These are phyloP conservation scores for Trissolcus brochymenae DNA, from an alignment of 2,888 invertebrate species.

Conservation along the genomic window DNA sequence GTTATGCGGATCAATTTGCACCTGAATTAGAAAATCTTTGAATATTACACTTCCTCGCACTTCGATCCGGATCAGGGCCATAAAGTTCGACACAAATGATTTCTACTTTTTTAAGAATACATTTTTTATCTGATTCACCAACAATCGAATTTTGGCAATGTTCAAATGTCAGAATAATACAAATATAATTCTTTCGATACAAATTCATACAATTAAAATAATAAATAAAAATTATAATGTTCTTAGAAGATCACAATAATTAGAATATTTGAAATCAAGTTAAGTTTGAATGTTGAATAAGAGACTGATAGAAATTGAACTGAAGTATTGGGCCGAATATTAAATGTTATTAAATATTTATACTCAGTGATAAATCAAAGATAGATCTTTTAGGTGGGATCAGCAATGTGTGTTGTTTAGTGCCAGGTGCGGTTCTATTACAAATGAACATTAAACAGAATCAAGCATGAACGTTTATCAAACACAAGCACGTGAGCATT, in stretches of 20 bases:
- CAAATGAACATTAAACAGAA: slow-evolving; percentile 47
- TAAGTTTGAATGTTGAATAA: no score
- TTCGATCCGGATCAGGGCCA: slow-evolving; percentile 41
- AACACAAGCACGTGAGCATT: slow-evolving; percentile 33
- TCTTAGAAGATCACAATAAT: no score
- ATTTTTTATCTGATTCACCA: no score
- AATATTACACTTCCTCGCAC: slow-evolving; percentile 18
- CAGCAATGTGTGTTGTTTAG: slow-evolving; percentile 46
- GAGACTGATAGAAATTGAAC: not conserved
- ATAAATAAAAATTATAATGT: no score
- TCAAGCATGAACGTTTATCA: slow-evolving; percentile 40
- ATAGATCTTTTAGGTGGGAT: slow-evolving; percentile 34
- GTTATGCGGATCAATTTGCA: slow-evolving; percentile 56
- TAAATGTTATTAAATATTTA: not conserved
- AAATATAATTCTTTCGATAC: no score
- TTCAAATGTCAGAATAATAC: no score
- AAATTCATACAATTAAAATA: no score
- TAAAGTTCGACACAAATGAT: slow-evolving; percentile 9
- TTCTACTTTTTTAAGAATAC: no score
- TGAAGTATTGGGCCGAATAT: slow-evolving; percentile 1
- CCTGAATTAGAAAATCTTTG: slow-evolving; percentile 44
- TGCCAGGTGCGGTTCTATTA: slow-evolving; percentile 55
- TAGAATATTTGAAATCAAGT: no score
- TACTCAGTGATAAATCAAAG: slow-evolving; percentile 31
- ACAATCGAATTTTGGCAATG: no score